Conservation (phyloP, 2,113 vertebrate species). For the Rhea pennata region DNA sequence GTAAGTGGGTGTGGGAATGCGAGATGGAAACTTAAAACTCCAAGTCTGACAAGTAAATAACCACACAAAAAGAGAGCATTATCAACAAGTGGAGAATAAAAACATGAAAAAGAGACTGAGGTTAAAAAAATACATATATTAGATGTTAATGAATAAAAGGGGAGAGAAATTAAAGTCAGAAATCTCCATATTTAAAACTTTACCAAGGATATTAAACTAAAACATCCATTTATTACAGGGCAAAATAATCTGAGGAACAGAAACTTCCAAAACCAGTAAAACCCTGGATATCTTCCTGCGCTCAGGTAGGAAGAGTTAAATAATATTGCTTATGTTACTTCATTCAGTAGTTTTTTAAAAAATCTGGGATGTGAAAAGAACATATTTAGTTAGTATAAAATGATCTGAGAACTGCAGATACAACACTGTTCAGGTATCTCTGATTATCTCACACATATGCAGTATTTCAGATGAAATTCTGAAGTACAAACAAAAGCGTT, state of each 20-base stretch:
- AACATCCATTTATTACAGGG: too few relatives aligned
- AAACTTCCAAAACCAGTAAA: neutral
- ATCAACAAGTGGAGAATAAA: neutral
- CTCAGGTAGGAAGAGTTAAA: neutral
- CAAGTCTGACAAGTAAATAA: neutral
- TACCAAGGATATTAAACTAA: neutral
- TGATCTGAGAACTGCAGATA: neutral
- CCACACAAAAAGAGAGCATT: neutral
- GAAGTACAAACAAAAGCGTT: too few relatives aligned
- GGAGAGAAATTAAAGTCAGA: neutral
- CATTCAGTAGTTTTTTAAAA: neutral
- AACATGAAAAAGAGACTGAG: neutral
- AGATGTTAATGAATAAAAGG: neutral
- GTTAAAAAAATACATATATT: too few relatives aligned
- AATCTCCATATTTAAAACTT: neutral
- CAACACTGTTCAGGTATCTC: neutral
- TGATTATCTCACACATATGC: neutral
- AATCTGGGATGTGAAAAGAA: too few relatives aligned
- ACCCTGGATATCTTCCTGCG: too few relatives aligned
- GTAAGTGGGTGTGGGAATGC: neutral
- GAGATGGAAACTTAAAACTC: neutral
- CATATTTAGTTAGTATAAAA: too few relatives aligned
- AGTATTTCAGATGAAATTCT: neutral
- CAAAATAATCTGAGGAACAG: neutral
- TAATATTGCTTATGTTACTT: neutral